These are phyloP conservation scores for Sander vitreus DNA, from an alignment of 2,113 vertebrate genomes.

Conservation along the genomic window DNA sequence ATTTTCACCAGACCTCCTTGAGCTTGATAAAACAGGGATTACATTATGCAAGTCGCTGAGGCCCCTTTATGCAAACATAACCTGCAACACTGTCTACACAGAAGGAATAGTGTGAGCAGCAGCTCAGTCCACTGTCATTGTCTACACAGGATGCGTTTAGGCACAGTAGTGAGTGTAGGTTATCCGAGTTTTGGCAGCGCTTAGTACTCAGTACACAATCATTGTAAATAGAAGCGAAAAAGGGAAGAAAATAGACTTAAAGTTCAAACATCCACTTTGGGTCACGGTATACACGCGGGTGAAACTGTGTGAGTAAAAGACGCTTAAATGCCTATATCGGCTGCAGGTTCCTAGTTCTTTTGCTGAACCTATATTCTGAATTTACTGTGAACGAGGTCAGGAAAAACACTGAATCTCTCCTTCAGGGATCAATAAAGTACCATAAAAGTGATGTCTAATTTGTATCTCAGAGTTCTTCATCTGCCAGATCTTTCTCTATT, in stretches of 20 bases:
- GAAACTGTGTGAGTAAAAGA: not conserved
- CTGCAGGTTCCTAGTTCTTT: not conserved
- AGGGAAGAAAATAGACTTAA: not conserved
- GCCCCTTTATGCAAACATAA: not conserved
- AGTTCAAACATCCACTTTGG: not conserved
- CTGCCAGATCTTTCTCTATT: conserved; percentile 10
- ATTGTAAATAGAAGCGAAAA: not conserved
- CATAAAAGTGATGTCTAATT: conserved; percentile 30
- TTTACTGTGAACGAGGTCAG: conserved; percentile 15
- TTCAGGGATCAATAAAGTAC: conserved; percentile 15
- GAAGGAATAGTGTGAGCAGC: not conserved
- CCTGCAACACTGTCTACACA: not conserved
- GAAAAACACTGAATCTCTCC: conserved; percentile 15
- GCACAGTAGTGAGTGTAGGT: not conserved
- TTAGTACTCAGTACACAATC: not conserved
- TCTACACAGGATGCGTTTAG: conserved; percentile 1
- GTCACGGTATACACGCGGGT: not conserved
- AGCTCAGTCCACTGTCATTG: not conserved
- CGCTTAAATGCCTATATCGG: not conserved
- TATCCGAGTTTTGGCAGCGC: not conserved
- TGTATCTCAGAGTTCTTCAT: conserved; percentile 15
- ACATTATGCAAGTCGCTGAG: conserved; percentile 9
- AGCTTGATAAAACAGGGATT: conserved; percentile 11
- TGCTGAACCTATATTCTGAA: conserved; percentile 5
- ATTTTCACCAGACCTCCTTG: conserved; percentile 13